phyloP scores from a whole-genome alignment of 1,140 invertebrate genomes.

The Plutomurus gul region DNA sequence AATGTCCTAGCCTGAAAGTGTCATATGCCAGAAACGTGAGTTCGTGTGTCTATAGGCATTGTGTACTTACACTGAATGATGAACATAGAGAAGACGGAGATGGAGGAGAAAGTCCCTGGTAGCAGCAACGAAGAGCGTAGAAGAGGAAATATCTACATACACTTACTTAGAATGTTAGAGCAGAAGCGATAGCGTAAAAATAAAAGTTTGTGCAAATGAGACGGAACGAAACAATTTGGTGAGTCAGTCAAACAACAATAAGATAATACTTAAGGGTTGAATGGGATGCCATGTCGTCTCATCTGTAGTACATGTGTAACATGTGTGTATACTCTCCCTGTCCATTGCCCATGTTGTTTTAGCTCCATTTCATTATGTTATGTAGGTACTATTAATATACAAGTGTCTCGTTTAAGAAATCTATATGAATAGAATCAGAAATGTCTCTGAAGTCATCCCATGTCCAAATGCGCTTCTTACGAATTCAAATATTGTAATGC shows the following conservation, averaged over 20 bases:
- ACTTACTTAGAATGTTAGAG: neutral
- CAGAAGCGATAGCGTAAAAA: slow-evolving; percentile 3
- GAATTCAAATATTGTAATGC: no score
- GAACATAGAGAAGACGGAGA: neutral
- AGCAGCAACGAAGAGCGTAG: neutral
- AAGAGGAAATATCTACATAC: no score
- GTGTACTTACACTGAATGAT: no score
- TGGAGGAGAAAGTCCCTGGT: neutral
- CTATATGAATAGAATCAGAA: no score
- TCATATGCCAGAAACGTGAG: no score
- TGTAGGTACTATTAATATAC: no score
- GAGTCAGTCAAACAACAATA: neutral
- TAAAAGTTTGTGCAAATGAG: slow-evolving; percentile 19
- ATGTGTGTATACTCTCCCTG: neutral
- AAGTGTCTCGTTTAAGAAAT: no score
- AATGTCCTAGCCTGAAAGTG: neutral
- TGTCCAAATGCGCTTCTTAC: no score
- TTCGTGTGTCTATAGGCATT: no score
- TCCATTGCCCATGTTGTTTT: neutral
- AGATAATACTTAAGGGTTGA: slow-evolving; percentile 14
- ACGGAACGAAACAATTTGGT: slow-evolving; percentile 12
- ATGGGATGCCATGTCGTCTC: neutral
- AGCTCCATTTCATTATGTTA: neutral
- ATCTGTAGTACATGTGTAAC: no score
- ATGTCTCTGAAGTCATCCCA: no score